phyloP scores from a whole-genome alignment of 2,797 vertebrate genomes.

The Leucoraja ocellata region DNA sequence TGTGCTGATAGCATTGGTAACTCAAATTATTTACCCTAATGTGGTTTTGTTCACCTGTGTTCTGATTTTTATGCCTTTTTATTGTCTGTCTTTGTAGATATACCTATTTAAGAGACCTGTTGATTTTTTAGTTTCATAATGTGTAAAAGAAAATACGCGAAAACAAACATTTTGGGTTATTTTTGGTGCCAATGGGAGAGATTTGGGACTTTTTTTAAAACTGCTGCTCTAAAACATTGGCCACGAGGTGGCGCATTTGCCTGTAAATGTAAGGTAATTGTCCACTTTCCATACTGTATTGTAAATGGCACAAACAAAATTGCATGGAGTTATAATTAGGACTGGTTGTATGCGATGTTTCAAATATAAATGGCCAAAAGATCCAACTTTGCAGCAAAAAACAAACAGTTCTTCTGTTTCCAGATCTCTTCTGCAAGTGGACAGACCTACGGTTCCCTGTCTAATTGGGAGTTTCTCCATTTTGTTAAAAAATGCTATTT shows the following conservation, averaged over 20 bases:
- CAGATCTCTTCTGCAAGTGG: not conserved
- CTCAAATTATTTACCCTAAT: not conserved
- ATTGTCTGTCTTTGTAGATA: not conserved
- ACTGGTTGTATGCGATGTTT: not conserved
- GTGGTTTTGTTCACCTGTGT: not conserved
- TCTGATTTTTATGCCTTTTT: not conserved
- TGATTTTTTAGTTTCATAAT: not conserved
- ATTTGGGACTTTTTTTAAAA: not conserved
- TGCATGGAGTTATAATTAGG: not conserved
- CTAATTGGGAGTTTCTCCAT: not conserved
- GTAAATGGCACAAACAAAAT: not conserved
- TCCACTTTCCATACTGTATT: not conserved
- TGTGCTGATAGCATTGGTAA: not conserved
- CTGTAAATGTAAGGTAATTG: not conserved
- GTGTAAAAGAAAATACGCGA: not conserved
- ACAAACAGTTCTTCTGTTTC: not conserved
- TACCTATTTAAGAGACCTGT: not conserved
- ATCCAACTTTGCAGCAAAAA: not conserved
- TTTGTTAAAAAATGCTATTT: not conserved
- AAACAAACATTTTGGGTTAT: not conserved
- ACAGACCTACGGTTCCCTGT: not conserved
- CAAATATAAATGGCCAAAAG: not conserved
- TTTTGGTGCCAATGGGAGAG: not conserved
- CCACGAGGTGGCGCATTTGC: conserved; percentile 15
- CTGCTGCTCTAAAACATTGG: not conserved